Base-by-base conservation (phyloP, 2,888 invertebrate species). In the Biston stratarius region DNA sequence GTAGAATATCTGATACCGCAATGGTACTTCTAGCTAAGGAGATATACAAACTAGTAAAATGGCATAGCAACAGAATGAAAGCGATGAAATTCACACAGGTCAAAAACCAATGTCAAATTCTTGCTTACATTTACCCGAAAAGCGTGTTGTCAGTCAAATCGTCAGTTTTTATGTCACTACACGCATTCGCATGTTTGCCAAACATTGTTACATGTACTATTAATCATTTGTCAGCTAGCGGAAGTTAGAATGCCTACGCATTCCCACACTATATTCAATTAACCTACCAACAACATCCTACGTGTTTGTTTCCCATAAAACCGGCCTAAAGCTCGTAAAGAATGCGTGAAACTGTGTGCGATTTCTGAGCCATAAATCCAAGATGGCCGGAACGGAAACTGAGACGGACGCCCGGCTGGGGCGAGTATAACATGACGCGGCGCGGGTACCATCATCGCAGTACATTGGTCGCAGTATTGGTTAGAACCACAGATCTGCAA, bases 361-460 rank as follows among this genome's bases (percentile, higher is more conserved):
- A 64, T 63, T 68, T 62, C 59, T 51, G 53, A 52, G 59, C 67
- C 68, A 79, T 80, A 77, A 81, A 82, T 83, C 71, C 81, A 87
- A 87, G 73, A 87, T 83, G 83, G 82, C 81, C 77, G 79, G 74
- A 83, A 77, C 88, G 90, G 90, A 89, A 87, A 82, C 81, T 67
- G 79, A 80, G 82, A 83, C 82, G 83, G 82, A 82, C 81, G 81
- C 77, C 74, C 75, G 77, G 76, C 73, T 67, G 61, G 66, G 71
- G 74, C 78, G 76, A 82, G 82, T 78, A 85, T n/a, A 14, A n/a
- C 34, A 40, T 15, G 84, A 80, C 79, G 79, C 66, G 67, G 68
- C 79, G 79, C 66, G 67, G 68, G 67, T 40, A 52, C 64, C 49
- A 53, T 24, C 44, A 58, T 38, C 38, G 49, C 67, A 36, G 53